Base-by-base conservation (phyloP, 2,113 vertebrate genomes). In the Hiodon tergisus region DNA sequence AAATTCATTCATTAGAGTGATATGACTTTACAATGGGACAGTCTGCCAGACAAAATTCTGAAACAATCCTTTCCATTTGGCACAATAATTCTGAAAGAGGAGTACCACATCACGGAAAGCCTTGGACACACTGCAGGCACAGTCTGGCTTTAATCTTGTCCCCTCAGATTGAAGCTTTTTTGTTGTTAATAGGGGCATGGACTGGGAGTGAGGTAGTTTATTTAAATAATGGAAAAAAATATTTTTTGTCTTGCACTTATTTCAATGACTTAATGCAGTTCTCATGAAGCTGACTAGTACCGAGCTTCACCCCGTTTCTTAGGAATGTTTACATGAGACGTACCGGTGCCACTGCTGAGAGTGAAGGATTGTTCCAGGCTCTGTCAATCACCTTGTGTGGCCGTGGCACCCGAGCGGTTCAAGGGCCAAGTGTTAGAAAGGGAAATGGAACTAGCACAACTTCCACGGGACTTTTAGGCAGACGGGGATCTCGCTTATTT, bases 11-110 rank as follows among this genome's bases (percentile, higher is more conserved):
- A 51, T 59, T 65, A 54, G 47, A 50, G 55, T 67, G 65, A 50
- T 51, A 9, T 5, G 54, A 55, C 31, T 67, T 74, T 71, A 59
- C 47, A 16, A 54, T 55, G 46, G 54, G 54, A 16, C 47, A 58
- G 16, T 7, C 69, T 71, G 54, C 13, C 47, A 57, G 63, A 53
- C 16, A 54, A 51, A 75, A 59, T 67, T 58, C 6, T 67, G 2
- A 67, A 53, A 31, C 67, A 55, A 67, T 74, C 7, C 53, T 55
- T 67, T 68, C 73, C 47, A 16, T 66, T 74, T 58, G 14, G 5
- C 53, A 8, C 53, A 67, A 11, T 4, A 58, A 31, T 67, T 73
- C 6, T 5, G 53, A 63, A 52, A n/a, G n/a, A n/a, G 50, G 3
- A 16, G 48, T 73, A 66, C 9, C 51, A 54, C 67, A 69, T 53